A percentile compares a stretch with the other conserved stretches of the same genome.
Conservation (phyloP, 2,888 invertebrate species). For the Drosophila tanythrix region DNA sequence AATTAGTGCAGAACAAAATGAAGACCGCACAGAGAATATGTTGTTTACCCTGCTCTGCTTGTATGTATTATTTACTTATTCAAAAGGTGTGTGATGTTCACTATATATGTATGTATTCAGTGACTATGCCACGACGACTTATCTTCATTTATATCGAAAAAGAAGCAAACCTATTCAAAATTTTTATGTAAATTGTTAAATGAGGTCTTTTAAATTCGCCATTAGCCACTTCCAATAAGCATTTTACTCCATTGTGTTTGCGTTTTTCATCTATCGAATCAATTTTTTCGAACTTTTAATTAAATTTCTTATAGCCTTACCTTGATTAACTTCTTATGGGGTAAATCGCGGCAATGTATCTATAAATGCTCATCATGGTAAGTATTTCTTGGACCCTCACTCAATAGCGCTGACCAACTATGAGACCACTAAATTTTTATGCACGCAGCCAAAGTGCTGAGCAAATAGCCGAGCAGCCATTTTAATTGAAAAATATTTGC, state of each 20-base stretch:
- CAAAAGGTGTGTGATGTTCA: neutral
- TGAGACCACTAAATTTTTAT: conserved; percentile 66
- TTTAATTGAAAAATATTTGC: conserved; percentile 78
- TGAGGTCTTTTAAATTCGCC: conserved; percentile 5
- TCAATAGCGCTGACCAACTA: conserved; percentile 20
- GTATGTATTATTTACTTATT: neutral
- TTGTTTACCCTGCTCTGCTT: neutral
- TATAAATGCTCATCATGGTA: conserved; percentile 36
- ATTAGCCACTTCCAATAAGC: conserved; percentile 14
- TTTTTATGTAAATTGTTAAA: neutral
- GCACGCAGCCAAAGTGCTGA: conserved; percentile 69
- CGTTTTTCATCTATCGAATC: neutral
- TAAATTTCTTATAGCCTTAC: conserved; percentile 23
- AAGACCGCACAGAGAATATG: neutral
- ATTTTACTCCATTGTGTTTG: conserved; percentile 2
- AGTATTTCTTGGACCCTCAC: conserved; percentile 5
- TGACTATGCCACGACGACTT: neutral
- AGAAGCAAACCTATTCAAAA: neutral
- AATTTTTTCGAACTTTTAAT: conserved; percentile 28
- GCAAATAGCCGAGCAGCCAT: conserved; percentile 69
- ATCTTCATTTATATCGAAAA: neutral
- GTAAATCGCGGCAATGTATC: conserved; percentile 15
- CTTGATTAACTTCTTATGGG: conserved; percentile 36
- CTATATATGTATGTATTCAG: neutral
- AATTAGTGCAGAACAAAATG: conserved; percentile 12